Percentiles rank a stretch among this genome's conserved stretches.
phyloP scores from a whole-genome alignment of 2,888 invertebrate genomes.

The Acanthoscelides obtectus region DNA sequence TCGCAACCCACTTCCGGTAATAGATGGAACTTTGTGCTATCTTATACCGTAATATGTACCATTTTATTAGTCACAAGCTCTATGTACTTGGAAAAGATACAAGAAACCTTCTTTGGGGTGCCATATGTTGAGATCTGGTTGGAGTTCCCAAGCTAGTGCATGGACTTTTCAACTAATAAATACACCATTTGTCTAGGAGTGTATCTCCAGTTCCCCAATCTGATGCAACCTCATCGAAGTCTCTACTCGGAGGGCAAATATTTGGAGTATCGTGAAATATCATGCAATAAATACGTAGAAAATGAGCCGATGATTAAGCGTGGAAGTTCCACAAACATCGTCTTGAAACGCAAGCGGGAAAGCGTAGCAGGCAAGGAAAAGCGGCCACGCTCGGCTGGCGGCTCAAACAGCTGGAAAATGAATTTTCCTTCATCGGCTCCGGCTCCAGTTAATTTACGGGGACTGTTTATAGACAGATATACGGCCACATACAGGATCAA shows the following conservation, averaged over 20 bases:
- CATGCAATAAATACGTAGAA: constrained; percentile 37
- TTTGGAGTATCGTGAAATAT: neutral
- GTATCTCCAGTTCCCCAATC: neutral
- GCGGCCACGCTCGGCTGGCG: constrained; percentile 43
- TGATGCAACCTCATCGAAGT: neutral
- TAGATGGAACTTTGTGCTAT: no score
- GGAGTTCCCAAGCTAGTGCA: no score
- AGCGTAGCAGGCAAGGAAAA: constrained; percentile 40
- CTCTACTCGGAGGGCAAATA: neutral
- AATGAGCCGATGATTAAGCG: constrained; percentile 41
- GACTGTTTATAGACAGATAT: constrained; percentile 50
- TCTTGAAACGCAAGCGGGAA: constrained; percentile 29
- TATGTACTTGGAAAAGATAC: no score
- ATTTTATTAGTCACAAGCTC: no score
- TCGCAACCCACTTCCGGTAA: no score
- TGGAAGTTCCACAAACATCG: constrained; percentile 37
- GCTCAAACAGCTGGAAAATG: constrained; percentile 51
- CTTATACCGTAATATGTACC: no score
- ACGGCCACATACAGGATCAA: constrained; percentile 45
- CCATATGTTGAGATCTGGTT: no score
- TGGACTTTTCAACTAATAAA: no score
- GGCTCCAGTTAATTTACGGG: constrained; percentile 48
- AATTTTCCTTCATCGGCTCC: constrained; percentile 50
- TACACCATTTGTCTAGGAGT: neutral
- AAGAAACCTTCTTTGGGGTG: no score